phyloP scores from a whole-genome alignment of 2,113 vertebrate species.

The Cyphomyrus plagiostoma region DNA sequence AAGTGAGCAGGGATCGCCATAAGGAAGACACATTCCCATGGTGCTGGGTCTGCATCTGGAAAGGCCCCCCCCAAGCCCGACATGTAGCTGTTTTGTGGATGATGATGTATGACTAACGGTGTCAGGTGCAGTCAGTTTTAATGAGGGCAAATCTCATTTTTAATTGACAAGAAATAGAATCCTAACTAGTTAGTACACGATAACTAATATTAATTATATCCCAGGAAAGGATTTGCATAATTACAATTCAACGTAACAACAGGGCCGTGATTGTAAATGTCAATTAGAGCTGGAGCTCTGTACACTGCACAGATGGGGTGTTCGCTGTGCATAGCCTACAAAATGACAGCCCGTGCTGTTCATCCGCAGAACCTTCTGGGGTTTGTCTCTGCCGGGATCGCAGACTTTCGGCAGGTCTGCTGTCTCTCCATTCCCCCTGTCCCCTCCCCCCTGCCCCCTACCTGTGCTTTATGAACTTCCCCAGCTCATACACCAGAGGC shows the following conservation, averaged over 20 bases:
- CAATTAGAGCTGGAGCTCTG: not conserved
- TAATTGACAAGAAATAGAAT: slow-evolving; percentile 3
- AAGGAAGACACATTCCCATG: not conserved
- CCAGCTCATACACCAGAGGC: not conserved
- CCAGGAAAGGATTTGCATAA: not conserved
- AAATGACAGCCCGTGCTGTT: not conserved
- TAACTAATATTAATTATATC: slow-evolving; percentile 5
- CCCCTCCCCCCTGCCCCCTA: not conserved
- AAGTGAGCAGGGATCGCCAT: not conserved
- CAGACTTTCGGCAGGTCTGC: not conserved
- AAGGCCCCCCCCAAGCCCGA: not conserved
- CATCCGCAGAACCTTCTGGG: not conserved
- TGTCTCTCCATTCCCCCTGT: not conserved
- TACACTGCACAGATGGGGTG: not conserved
- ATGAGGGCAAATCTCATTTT: slow-evolving; percentile 14
- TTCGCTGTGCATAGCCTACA: not conserved
- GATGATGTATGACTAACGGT: slow-evolving; percentile 11
- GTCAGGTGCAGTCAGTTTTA: slow-evolving; percentile 6
- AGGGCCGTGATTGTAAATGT: not conserved
- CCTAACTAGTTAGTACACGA: not conserved
- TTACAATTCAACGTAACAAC: not conserved
- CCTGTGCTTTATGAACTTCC: not conserved
- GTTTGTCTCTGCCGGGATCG: not conserved
- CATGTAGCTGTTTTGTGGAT: slow-evolving; percentile 2
- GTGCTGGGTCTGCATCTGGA: not conserved